Conservation (phyloP, 1,140 invertebrate genomes). For the Armadillidium nasatum region DNA sequence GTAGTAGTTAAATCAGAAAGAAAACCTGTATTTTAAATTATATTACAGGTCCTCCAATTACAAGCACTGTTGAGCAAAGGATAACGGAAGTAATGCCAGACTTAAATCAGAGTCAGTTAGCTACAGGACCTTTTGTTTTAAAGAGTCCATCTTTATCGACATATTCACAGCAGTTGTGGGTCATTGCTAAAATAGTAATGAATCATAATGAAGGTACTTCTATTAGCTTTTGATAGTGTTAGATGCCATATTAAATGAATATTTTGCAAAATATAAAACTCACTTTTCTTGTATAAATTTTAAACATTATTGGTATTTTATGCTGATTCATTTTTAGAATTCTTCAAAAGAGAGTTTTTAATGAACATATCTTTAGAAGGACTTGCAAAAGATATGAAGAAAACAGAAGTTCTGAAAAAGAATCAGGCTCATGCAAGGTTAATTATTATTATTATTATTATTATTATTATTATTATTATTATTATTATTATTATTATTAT, state of each 20-base stretch:
- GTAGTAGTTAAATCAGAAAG: neutral
- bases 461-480: no score
- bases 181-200: slow-evolving; percentile 81
- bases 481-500: no score
- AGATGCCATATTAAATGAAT: no score
- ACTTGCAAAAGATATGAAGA: slow-evolving; percentile 30
- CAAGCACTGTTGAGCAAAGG: slow-evolving; percentile 64
- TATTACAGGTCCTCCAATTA: slow-evolving; percentile 81
- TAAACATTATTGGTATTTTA: neutral
- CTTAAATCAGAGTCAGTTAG: slow-evolving; percentile 62
- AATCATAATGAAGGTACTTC: slow-evolving; percentile 70
- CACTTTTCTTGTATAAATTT: neutral
- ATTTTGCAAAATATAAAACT: neutral
- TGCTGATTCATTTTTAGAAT: slow-evolving; percentile 23
- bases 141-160: slow-evolving; percentile 75
- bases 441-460: no score
- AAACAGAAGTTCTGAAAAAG: slow-evolving; percentile 25
- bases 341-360: slow-evolving; percentile 43
- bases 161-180: slow-evolving; percentile 89
- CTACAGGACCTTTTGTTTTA: slow-evolving; percentile 79
- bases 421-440: slow-evolving; percentile 37
- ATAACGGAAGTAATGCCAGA: slow-evolving; percentile 52
- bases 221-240: slow-evolving; percentile 13
- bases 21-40: neutral
- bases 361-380: slow-evolving; percentile 45